Evolutionary conservation across 2,113 vertebrate genomes (phyloP), one percentile per base, ranked within the genome.

Genomic region (Gobiocypris rarus): DNA sequence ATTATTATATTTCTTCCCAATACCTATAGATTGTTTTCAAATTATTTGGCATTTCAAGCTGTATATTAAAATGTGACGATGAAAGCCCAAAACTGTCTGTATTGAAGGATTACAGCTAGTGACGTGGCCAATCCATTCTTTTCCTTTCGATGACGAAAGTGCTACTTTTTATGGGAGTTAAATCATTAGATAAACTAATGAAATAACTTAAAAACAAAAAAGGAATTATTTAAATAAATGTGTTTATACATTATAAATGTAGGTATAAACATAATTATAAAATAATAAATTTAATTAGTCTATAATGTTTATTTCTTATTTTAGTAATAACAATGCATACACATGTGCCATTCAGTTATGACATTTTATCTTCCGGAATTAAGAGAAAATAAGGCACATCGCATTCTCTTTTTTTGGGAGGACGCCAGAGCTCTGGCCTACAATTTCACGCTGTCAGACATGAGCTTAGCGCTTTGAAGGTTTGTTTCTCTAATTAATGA

Each of bases 401-500:
- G 41, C 61, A 14, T 81, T 26, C 56, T 17, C n/a, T 11, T 14
- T 50, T 26, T 81, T 67, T 81, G 78, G 59, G 78, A 59, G 45
- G 78, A 81, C 45, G 43, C 78, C 78, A 81, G 43, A 81, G 58
- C 61, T 81, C 43, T 81, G 78, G 78, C 78, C 78, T 81, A 34
- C 78, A 67, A 81, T 81, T 81, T 81, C 43, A 81, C 78, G 78
- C 61, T 81, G 59, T 67, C 61, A 79, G 41, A 52, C 61, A 50
- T 81, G 78, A 81, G 61, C 43, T 67, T 52, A 67, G 45, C 61
- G 61, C 78, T 52, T 81, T 81, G 43, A 81, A 67, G 15, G 43
- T 81, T 67, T 81, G 59, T 67, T 81, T 81, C 61, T 81, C 43
- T 10, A 79, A 79, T 79, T 11, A 45, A 52, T 81, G 26, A 52